Base-by-base conservation (phyloP, 2,888 invertebrate genomes). In the Trichopria drosophilae region DNA sequence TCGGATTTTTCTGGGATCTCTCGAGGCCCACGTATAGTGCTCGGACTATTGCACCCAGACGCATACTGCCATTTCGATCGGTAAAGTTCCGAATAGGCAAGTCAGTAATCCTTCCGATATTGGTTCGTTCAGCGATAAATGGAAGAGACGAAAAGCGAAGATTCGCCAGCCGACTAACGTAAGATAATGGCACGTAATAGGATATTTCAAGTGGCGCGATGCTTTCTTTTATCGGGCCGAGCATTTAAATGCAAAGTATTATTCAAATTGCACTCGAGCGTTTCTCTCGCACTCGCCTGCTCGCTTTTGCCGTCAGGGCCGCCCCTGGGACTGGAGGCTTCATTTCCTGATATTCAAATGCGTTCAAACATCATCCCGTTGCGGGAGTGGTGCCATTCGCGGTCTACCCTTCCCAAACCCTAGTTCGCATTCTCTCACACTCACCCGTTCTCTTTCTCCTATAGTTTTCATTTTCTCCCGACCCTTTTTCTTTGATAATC, bases 291-390 rank as follows among this genome's bases (percentile, higher is more conserved):
- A 24, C 12, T 12, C 16, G 10, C n/a, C 6, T 12, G 16, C 23
- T 20, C 32, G 37, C 5, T 15, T 34, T n/a, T 23, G 28, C 44
- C 19, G 7, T 9, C 10, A 24, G 10, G 24, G 10, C 52, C 53
- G 49, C 61, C 59, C 59, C 51, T 59, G 69, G 62, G 67, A 67
- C 63, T 60, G 63, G 68, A 64, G 66, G 69, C 69, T 73, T 73
- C 71, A 73, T 73, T 73, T 73, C 71, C 73, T 69, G 71, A 72
- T 73, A 73, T 72, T 73, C 72, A 73, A 73, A 73, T 73, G 67
- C 63, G 71, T 55, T 72, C 71, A 71, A 73, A 71, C 71, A 73
- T 72, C 69, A 68, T 66, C 67, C 61, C 50, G 52, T 57, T 51
- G 51, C 53, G 43, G 45, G 55, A 55, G 57, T 54, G 57, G 58